Percentiles rank a stretch among this genome's conserved stretches.
Conservation (phyloP, 2,113 vertebrate species). For the Pedetes capensis region DNA sequence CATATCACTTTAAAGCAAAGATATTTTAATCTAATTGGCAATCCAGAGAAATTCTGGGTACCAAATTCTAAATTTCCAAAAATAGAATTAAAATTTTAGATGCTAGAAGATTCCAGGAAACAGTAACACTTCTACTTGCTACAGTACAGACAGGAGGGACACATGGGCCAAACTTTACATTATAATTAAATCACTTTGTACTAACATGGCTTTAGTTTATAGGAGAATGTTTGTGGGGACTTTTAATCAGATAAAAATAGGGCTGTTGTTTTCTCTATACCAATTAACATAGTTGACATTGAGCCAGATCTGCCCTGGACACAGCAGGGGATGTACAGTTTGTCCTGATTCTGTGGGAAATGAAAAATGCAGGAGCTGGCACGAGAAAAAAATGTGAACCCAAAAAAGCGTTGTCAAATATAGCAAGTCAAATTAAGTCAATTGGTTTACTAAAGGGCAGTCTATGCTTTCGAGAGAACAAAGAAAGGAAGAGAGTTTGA, state of each 20-base stretch:
- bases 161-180: constrained; percentile 58
- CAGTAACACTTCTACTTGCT: constrained; percentile 47
- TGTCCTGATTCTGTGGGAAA: constrained; percentile 83
- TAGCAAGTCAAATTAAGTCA: constrained; percentile 72
- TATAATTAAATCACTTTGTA: constrained; percentile 72
- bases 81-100: constrained; percentile 42
- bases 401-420: constrained; percentile 78
- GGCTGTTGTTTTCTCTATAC: constrained; percentile 79
- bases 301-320: constrained; percentile 80
- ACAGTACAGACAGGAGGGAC: constrained; percentile 13
- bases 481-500: constrained; percentile 49
- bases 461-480: constrained; percentile 71
- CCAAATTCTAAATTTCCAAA: constrained; percentile 57
- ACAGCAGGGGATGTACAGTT: constrained; percentile 80
- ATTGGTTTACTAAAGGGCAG: constrained; percentile 72
- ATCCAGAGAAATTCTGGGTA: constrained; percentile 11
- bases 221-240: constrained; percentile 71
- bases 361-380: constrained; percentile 82
- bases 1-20: constrained; percentile 37
- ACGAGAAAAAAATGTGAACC: constrained; percentile 72
- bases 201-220: constrained; percentile 69
- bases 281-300: constrained; percentile 83
- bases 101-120: constrained; percentile 48
- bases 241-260: constrained; percentile 84
- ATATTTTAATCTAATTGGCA: constrained; percentile 47